Evolutionary conservation across 1,140 invertebrate species (phyloP), one percentile per base, ranked within the genome.

Genomic region (Tetragnatha versicolor): DNA sequence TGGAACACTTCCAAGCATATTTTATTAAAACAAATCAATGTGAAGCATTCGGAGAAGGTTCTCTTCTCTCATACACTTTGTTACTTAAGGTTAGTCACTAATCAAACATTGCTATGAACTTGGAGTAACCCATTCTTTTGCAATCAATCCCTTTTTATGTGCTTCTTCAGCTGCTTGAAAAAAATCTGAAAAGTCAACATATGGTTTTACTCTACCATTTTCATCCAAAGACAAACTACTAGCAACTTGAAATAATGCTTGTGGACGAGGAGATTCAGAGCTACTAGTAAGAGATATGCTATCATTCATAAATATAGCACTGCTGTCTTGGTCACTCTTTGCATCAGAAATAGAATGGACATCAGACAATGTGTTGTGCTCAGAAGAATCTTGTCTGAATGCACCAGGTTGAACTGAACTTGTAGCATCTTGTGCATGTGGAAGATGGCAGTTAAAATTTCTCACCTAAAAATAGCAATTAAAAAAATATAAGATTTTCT

Each of bases 101-200:
- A n/a, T 39, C 12, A 33, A 51, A 33, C 20, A 49, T 35, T 10
- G 22, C 31, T 31, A 70, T 33, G 47, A 70, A 37, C 29, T 25
- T 4, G 68, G 31, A 37, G 65, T 77, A 10, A 51, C 7, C 61
- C 76, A 79, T 9, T 69, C 76, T 60, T 79, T 55, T 81, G 82
- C 55, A 20, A 83, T 79, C 17, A 82, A 49, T 31, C 83, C 47
- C 79, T 79, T 29, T 27, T 77, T 76, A 35, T 79, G 79, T 17
- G 83, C 90, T 81, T 88, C 89, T 80, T 91, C 90, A 14, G 94
- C 88, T 81, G 92, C 92, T 79, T 89, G 86, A 84, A 91, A 94
- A 89, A 92, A 96, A 81, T 92, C 91, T 0, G 90, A 88, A 84
- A 96, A 97, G 85, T 94, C 92, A 0, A 96, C 93, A 84, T 97